These are phyloP conservation scores for Caenorhabditis panamensis DNA, from an alignment of 2,888 invertebrate species.

Conservation along the genomic window DNA sequence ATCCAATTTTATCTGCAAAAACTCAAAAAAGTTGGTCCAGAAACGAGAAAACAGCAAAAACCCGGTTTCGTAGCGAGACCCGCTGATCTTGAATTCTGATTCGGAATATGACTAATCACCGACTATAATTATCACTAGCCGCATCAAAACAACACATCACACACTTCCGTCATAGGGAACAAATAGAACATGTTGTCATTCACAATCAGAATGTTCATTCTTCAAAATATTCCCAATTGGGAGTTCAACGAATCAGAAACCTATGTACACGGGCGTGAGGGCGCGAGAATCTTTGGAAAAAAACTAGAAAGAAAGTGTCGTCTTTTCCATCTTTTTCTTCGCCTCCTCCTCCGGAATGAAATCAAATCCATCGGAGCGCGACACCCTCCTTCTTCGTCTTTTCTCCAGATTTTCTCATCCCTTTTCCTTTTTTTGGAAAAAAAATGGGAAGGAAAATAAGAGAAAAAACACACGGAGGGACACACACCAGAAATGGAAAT, in stretches of 20 bases:
- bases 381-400: conserved; percentile 4
- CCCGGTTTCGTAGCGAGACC: too few species aligned
- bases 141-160: too few species aligned
- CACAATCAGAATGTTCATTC: not conserved
- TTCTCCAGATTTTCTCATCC: conserved; percentile 2
- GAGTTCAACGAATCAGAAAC: not conserved
- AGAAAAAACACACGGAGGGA: not conserved
- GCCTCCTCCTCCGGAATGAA: not conserved
- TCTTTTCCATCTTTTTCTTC: not conserved
- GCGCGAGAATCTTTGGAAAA: not conserved
- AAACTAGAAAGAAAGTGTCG: not conserved
- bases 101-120: too few species aligned
- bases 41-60: too few species aligned
- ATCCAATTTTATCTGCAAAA: too few species aligned
- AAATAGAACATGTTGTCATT: too few species aligned
- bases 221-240: not conserved
- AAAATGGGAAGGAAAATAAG: not conserved
- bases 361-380: conserved; percentile 16
- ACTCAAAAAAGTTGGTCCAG: too few species aligned
- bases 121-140: too few species aligned
- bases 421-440: conserved; percentile 2
- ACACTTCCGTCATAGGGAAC: too few species aligned
- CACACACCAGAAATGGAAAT: not conserved
- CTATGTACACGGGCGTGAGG: not conserved
- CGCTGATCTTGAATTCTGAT: too few species aligned